Base-by-base conservation (phyloP, 2,797 vertebrate species). In the Falco columbarius region DNA sequence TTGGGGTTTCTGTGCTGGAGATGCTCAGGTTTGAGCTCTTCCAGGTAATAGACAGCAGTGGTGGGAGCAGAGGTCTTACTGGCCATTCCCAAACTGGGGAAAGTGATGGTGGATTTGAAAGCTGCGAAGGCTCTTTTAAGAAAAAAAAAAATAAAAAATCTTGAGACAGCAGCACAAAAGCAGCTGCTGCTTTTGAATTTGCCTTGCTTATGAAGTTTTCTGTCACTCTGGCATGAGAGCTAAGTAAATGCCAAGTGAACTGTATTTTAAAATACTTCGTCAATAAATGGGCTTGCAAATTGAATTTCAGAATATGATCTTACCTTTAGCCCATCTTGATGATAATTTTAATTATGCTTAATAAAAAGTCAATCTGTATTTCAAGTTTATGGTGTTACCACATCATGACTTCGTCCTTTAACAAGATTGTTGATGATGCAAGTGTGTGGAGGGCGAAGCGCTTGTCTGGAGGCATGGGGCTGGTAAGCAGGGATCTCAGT, bases 291-390 rank as follows among this genome's bases (percentile, higher is more conserved):
- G 86, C 80, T 77, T 59, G 79, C 86, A 97, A 93, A 95, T 97
- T 95, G 83, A 68, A 95, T 96, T 93, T 91, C 75, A 73, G 77
- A 56, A 91, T 65, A 75, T 82, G 72, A 85, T 92, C 65, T 93
- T 96, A 94, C 94, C 89, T 95, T 90, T 83, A 93, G 76, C 74
- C 86, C 24, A 16, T 89, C 83, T 87, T 91, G 84, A 89, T 88
- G 89, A 79, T 94, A 74, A 72, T 95, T 96, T 93, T 96, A 94
- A 95, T 97, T 94, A 82, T 10, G 38, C 61, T 76, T 97, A 95
- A 85, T 93, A 97, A 91, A 95, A 94, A 80, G 83, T 77, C 74
- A 62, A 7, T 86, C 86, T 89, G 54, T 56, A 7, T 93, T 93
- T 92, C 40, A 24, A 58, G 56, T 87, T 95, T 94, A 94, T 93